Evolutionary conservation across 2,113 vertebrate species (phyloP), one percentile per base, ranked within the genome.

Genomic region (Hymenochirus boettgeri): DNA sequence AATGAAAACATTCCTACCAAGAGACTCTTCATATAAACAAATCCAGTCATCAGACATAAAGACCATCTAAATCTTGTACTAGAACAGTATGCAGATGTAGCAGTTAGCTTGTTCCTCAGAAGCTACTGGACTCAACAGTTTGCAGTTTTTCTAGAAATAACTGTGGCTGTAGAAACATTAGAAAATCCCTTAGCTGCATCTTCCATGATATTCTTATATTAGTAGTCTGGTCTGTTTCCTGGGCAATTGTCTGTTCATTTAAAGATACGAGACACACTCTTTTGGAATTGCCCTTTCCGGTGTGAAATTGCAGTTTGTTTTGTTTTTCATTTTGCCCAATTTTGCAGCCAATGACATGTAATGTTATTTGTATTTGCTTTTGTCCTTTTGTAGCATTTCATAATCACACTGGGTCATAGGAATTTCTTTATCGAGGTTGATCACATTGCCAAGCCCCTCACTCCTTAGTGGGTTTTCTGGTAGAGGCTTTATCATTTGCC

Each of bases 1-100:
- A 73, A 99, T 73, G 25, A 93, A 97, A 52, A 92, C 85, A 0
- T 69, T 88, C 79, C 70, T 95, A 61, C 94, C 95, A 21, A 81
- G 73, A 0, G 76, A 77, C 24, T 73, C 46, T 53, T 98, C 91
- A 51, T 92, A 97, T 74, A 89, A 89, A 60, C 85, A 84, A 35
- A 92, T 63, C 95, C 95, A 97, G 57, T 87, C 74, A 35, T 73
- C 79, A 56, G 63, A 39, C 0, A 18, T 24, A 24, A 29, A 35
- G n/a, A 9, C 18, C 27, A 13, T 73, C 62, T 59, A 75, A 74
- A 17, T 48, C 69, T 61, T 62, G n/a, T n/a, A n/a, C n/a, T 60
- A 31, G 39, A 3, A 23, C 46, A 22, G 18, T 12, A 22, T 21
- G 22, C 8, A 9, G 46, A 48, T 22, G 46, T 6, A 48, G 2